Evolutionary conservation across 2,888 invertebrate species (phyloP).

Genomic region (Tenthredo amoena): DNA sequence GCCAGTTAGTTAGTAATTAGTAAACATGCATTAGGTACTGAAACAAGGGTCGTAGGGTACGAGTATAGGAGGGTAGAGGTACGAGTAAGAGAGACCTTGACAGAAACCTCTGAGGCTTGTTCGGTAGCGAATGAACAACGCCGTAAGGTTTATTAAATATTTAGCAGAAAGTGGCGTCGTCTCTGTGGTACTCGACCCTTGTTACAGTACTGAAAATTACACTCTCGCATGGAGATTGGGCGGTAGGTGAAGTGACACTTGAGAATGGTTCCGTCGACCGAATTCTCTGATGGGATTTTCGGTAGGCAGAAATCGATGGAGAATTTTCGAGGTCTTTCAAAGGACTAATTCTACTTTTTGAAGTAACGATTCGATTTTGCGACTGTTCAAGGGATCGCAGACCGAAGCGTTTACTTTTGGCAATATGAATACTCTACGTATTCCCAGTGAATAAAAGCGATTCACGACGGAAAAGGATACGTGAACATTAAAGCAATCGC

Average conservation of each 20-base stretch:
- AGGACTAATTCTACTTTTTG: background rate
- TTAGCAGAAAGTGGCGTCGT: slow-evolving; percentile 34
- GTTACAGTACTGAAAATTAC: slow-evolving; percentile 41
- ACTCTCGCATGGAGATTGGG: slow-evolving; percentile 20
- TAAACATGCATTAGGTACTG: slow-evolving; percentile 44
- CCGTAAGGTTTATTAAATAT: slow-evolving; percentile 48
- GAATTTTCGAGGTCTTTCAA: background rate
- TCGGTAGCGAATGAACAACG: slow-evolving; percentile 43
- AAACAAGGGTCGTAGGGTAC: slow-evolving; percentile 39
- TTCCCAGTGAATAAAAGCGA: background rate
- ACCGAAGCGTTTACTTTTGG: background rate
- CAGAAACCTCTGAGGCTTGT: slow-evolving; percentile 34
- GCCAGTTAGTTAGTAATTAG: slow-evolving; percentile 52
- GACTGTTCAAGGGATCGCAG: background rate
- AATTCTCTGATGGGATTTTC: slow-evolving; percentile 24
- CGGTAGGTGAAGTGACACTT: slow-evolving; percentile 4
- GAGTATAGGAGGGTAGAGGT: background rate
- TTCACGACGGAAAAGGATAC: background rate
- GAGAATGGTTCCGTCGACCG: slow-evolving; percentile 7
- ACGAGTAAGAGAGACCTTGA: slow-evolving; percentile 40
- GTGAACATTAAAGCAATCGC: slow-evolving; percentile 30
- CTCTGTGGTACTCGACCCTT: slow-evolving; percentile 40
- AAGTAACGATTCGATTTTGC: background rate
- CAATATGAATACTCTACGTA: background rate
- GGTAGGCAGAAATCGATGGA: background rate